Evolutionary conservation across 2,797 vertebrate species (phyloP).

Genomic region (Anableps anableps): DNA sequence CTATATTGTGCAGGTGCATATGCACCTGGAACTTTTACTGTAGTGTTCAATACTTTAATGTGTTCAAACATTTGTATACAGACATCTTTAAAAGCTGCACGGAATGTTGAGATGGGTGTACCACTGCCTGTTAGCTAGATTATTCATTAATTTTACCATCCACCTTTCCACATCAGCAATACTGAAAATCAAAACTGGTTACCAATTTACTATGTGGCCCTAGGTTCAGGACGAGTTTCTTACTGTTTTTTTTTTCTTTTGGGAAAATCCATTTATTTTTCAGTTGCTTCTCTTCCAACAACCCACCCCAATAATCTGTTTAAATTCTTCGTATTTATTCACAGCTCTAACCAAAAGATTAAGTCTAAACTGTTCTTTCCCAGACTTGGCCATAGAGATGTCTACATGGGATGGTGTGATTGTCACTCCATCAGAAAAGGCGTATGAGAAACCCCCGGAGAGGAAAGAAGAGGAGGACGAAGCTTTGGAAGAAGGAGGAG

Average conservation of each 20-base stretch:
- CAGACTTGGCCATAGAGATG: conserved; percentile 93
- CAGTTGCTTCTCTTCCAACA: neutral
- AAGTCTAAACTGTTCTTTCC: neutral
- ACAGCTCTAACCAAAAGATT: neutral
- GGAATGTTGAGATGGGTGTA: neutral
- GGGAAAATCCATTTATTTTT: neutral
- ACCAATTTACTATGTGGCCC: neutral
- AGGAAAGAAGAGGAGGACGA: conserved; percentile 97
- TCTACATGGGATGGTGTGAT: conserved; percentile 98
- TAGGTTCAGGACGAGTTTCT: neutral
- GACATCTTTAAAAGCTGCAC: neutral
- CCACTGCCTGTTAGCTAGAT: neutral
- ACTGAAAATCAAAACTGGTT: neutral
- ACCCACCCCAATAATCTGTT: neutral
- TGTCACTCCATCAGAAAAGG: conserved; percentile 96
- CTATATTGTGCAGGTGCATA: neutral
- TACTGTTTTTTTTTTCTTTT: neutral
- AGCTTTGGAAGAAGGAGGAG: conserved; percentile 88
- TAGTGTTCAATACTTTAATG: neutral
- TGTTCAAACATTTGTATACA: neutral
- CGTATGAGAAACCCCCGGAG: conserved; percentile 95
- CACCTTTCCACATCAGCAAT: neutral
- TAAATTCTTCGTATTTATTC: neutral
- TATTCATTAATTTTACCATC: neutral
- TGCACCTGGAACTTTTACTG: neutral